A percentile compares a stretch with the other conserved stretches of the same genome.
These are phyloP conservation scores for Drosophila mayri DNA, from an alignment of 1,140 invertebrate species.

Conservation along the genomic window DNA sequence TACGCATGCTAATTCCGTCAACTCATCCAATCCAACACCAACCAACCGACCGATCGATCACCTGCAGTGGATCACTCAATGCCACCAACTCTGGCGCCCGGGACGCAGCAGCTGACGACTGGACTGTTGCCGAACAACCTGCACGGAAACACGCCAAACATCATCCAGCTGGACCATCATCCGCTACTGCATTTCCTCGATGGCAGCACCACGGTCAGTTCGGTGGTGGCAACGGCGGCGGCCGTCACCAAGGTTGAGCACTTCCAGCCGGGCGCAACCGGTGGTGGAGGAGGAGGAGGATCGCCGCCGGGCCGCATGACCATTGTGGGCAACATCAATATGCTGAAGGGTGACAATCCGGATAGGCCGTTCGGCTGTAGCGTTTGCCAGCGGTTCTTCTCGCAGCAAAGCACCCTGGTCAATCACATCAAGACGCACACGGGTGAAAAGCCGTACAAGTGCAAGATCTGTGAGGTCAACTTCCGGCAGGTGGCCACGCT, in stretches of 20 bases:
- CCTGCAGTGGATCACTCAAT: constrained; percentile 74
- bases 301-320: constrained; percentile 53
- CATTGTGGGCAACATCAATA: constrained; percentile 71
- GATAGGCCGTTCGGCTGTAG: constrained; percentile 84
- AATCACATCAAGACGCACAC: constrained; percentile 85
- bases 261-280: constrained; percentile 53
- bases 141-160: constrained; percentile 68
- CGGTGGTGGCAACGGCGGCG: constrained; percentile 65
- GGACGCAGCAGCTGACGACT: constrained; percentile 69
- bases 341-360: constrained; percentile 78
- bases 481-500: constrained; percentile 84
- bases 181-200: constrained; percentile 81
- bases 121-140: constrained; percentile 70
- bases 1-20: constrained; percentile 73
- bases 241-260: constrained; percentile 58
- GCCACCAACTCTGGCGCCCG: constrained; percentile 66
- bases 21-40: constrained; percentile 32
- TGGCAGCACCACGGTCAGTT: constrained; percentile 81
- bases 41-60: constrained; percentile 30
- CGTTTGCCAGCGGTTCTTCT: constrained; percentile 81
- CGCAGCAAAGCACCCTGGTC: constrained; percentile 82
- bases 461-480: constrained; percentile 82
- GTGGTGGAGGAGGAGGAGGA: constrained; percentile 12
- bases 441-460: constrained; percentile 84
- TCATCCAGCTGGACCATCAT: constrained; percentile 79